Percentiles rank a stretch among this genome's conserved stretches.
Evolutionary conservation across 1,140 invertebrate species (phyloP).

Genomic region (Papilio aristodemus): DNA sequence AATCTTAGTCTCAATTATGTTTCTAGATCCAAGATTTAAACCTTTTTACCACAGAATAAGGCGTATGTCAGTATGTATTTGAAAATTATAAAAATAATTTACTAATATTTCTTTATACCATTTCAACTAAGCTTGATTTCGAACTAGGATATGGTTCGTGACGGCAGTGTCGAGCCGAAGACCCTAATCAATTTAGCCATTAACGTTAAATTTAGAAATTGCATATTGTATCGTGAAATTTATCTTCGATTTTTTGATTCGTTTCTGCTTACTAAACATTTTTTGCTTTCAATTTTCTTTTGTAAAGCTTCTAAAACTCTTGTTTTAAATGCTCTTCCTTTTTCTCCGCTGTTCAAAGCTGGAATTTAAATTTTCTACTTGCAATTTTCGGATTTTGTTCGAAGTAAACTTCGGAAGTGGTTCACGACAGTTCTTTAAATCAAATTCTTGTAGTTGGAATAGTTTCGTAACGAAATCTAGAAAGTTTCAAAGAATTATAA

Average conservation of each 20-base stretch:
- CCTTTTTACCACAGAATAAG: no score
- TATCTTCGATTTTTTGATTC: no score
- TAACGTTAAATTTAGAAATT: no score
- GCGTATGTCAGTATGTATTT: no score
- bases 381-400: conserved; percentile 16
- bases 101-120: no score
- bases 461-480: conserved; percentile 6
- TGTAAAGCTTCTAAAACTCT: neutral
- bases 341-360: conserved; percentile 9
- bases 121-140: no score
- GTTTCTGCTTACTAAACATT: neutral
- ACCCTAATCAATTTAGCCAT: no score
- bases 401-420: conserved; percentile 18
- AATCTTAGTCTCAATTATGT: neutral
- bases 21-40: no score
- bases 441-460: conserved; percentile 15
- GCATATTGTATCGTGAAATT: no score
- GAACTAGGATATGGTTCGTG: no score
- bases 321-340: conserved; percentile 11
- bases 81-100: no score
- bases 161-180: no score
- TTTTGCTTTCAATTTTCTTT: conserved; percentile 5
- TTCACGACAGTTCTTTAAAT: conserved; percentile 22
- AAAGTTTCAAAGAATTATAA: neutral
- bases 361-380: conserved; percentile 18